Conservation (phyloP, 53 echinoderm and acorn worm species). For the Antedon mediterranea region DNA sequence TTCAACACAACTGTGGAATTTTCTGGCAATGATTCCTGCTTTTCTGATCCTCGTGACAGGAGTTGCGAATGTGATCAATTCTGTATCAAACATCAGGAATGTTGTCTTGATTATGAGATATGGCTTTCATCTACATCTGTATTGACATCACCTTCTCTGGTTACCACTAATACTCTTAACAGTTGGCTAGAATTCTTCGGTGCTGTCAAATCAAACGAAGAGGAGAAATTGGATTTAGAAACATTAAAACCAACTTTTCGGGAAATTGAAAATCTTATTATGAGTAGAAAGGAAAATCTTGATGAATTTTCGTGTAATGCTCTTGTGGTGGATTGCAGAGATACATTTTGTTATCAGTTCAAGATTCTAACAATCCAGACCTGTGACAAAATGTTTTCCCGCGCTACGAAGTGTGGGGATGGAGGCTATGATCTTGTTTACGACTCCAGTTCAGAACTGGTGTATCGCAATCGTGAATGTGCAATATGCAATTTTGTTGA, state of each 20-base stretch:
- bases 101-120: neutral
- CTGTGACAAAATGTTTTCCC: neutral
- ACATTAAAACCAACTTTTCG: neutral
- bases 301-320: neutral
- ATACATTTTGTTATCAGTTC: neutral
- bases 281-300: neutral
- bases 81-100: neutral
- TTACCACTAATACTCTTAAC: neutral
- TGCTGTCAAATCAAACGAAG: neutral
- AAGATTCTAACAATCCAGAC: neutral
- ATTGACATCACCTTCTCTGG: neutral
- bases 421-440: neutral
- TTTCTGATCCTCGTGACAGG: neutral
- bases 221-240: neutral
- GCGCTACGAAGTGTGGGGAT: neutral
- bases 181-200: neutral
- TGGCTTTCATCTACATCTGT: neutral
- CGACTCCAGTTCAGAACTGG: neutral
- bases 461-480: neutral
- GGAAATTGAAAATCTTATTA: neutral
- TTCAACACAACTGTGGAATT: neutral
- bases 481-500: neutral
- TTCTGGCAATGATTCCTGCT: neutral
- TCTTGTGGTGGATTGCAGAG: neutral
- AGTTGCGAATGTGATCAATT: neutral